phyloP scores from a whole-genome alignment of 2,113 vertebrate species.

The Lophochroa leadbeateri region DNA sequence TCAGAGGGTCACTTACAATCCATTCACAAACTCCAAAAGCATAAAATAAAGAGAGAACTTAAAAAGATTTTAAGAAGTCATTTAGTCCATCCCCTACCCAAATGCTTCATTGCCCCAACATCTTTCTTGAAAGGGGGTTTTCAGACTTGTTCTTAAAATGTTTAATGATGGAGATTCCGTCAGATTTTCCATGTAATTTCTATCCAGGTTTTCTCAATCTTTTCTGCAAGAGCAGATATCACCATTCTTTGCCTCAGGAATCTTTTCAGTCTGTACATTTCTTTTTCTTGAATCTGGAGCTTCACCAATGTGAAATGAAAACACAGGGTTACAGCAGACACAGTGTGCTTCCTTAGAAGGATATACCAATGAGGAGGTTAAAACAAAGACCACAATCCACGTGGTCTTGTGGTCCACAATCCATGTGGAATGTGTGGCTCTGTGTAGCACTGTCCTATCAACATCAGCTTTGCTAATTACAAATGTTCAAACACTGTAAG shows the following conservation, averaged over 20 bases:
- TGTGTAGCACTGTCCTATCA: not conserved
- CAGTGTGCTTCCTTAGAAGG: not conserved
- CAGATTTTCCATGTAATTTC: not conserved
- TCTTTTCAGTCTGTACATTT: not conserved
- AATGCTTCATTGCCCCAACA: not conserved
- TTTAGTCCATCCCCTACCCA: not conserved
- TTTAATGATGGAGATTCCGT: not conserved
- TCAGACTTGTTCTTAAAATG: not conserved
- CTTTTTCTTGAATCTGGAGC: not conserved
- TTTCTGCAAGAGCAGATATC: not conserved
- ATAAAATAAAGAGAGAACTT: not conserved
- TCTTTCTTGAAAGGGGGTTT: not conserved
- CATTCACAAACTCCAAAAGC: not conserved
- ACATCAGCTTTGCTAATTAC: not conserved
- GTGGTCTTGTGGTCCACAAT: not conserved
- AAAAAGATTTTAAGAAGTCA: not conserved
- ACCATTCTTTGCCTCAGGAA: not conserved
- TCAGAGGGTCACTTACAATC: not conserved
- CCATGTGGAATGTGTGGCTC: not conserved
- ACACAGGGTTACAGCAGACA: not conserved
- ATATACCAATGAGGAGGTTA: fast-evolving
- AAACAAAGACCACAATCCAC: not conserved
- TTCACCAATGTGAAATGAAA: not conserved
- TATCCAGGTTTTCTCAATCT: not conserved
- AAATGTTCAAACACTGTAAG: not conserved